A percentile compares a stretch with the other conserved stretches of the same genome.
Evolutionary conservation across 1,140 invertebrate genomes (phyloP).

Genomic region (Sminthurides bifidus): DNA sequence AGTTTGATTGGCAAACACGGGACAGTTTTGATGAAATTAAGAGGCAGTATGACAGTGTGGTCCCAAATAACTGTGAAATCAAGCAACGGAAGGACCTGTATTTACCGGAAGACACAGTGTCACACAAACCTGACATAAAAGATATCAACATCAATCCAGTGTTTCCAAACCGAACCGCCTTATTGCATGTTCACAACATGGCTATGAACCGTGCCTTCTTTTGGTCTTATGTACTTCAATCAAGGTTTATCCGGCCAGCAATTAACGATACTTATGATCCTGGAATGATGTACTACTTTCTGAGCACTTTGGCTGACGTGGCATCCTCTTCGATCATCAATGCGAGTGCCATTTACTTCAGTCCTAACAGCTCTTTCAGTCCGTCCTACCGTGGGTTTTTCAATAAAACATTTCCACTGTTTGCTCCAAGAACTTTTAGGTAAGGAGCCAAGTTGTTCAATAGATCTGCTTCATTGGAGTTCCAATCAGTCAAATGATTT

Average conservation of each 20-base stretch:
- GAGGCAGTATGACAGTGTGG: constrained; percentile 63
- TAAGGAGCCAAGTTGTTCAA: constrained; percentile 28
- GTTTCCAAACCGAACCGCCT: constrained; percentile 82
- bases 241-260: constrained; percentile 71
- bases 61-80: constrained; percentile 71
- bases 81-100: constrained; percentile 72
- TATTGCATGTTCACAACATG: constrained; percentile 91
- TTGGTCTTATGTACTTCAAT: constrained; percentile 90
- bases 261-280: constrained; percentile 68
- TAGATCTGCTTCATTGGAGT: neutral
- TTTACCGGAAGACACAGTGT: constrained; percentile 67
- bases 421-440: constrained; percentile 80
- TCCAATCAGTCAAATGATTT: neutral
- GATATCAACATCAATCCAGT: constrained; percentile 89
- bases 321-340: constrained; percentile 85
- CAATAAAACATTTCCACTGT: constrained; percentile 89
- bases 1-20: constrained; percentile 75
- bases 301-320: constrained; percentile 89
- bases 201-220: constrained; percentile 87
- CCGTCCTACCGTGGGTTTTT: constrained; percentile 91
- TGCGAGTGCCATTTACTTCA: constrained; percentile 85
- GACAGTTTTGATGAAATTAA: constrained; percentile 83
- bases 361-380: constrained; percentile 85
- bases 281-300: constrained; percentile 95
- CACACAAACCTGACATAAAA: constrained; percentile 87